phyloP scores from a whole-genome alignment of 2,797 vertebrate genomes.

The Gastrophryne carolinensis region DNA sequence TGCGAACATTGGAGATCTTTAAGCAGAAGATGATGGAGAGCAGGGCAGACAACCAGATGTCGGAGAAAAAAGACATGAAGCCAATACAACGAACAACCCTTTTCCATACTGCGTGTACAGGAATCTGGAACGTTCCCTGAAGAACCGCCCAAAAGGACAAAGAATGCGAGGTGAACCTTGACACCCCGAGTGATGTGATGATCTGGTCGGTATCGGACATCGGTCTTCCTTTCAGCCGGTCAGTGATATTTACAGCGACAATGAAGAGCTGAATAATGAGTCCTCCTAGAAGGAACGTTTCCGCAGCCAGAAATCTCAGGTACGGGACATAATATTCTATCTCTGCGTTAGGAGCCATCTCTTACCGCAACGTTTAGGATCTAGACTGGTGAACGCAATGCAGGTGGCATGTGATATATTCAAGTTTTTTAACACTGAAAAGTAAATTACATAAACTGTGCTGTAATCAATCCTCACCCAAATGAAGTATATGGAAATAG shows the following conservation, averaged over 20 bases:
- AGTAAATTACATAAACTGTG: too few species aligned
- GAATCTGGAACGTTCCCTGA: too few species aligned
- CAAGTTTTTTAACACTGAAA: too few species aligned
- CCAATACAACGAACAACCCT: not conserved
- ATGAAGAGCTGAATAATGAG: not conserved
- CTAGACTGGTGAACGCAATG: too few species aligned
- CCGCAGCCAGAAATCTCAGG: too few species aligned
- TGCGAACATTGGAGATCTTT: not conserved
- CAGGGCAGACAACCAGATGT: not conserved
- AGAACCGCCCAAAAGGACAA: not conserved
- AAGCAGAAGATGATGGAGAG: conserved; percentile 1
- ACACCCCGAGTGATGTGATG: not conserved
- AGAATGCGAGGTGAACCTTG: not conserved
- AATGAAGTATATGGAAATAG: too few species aligned
- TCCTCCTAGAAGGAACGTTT: too few species aligned
- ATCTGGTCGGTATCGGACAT: not conserved
- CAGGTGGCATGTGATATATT: too few species aligned
- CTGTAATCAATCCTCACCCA: too few species aligned
- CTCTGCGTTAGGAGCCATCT: too few species aligned
- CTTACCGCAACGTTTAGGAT: too few species aligned
- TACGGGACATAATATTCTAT: too few species aligned
- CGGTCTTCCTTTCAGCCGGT: not conserved
- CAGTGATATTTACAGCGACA: not conserved
- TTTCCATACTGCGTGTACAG: not conserved
- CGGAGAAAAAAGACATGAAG: not conserved